These are phyloP conservation scores for Picus viridis DNA, from an alignment of 2,797 vertebrate genomes.

Conservation along the genomic window DNA sequence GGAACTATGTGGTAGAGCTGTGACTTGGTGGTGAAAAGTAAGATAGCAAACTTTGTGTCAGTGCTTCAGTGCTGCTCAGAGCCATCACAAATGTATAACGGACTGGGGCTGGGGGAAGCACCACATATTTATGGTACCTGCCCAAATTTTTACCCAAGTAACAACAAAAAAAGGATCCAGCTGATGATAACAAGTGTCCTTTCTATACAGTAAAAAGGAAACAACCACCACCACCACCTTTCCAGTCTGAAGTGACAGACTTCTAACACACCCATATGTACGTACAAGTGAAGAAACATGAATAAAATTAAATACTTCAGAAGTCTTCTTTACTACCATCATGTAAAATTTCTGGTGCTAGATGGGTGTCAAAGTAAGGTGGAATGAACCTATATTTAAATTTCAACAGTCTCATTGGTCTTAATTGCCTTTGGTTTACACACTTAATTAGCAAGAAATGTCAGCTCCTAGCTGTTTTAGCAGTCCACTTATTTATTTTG, in stretches of 20 bases:
- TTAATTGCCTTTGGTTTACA: slow-evolving; percentile 28
- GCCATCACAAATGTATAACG: not conserved
- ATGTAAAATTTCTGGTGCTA: slow-evolving; percentile 17
- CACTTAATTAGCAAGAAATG: slow-evolving; percentile 40
- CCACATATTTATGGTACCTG: not conserved
- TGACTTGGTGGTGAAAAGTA: not conserved
- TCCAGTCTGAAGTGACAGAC: slow-evolving; percentile 18
- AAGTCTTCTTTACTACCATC: slow-evolving; percentile 14
- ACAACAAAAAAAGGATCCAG: not conserved
- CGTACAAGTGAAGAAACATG: not conserved
- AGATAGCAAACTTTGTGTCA: not conserved
- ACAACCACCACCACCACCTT: not conserved
- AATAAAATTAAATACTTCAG: slow-evolving; percentile 28
- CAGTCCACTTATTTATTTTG: slow-evolving; percentile 33
- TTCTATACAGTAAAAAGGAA: slow-evolving; percentile 3
- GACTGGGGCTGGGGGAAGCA: not conserved
- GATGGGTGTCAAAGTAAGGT: not conserved
- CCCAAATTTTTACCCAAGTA: not conserved
- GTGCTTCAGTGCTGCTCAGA: not conserved
- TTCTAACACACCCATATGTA: not conserved
- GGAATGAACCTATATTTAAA: slow-evolving; percentile 11
- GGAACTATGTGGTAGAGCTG: not conserved
- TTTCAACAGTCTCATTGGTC: slow-evolving; percentile 35
- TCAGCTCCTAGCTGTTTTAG: slow-evolving; percentile 43
- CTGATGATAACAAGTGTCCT: not conserved